Evolutionary conservation across 2,797 vertebrate genomes (phyloP).

Genomic region (Epinephelus malabaricus): DNA sequence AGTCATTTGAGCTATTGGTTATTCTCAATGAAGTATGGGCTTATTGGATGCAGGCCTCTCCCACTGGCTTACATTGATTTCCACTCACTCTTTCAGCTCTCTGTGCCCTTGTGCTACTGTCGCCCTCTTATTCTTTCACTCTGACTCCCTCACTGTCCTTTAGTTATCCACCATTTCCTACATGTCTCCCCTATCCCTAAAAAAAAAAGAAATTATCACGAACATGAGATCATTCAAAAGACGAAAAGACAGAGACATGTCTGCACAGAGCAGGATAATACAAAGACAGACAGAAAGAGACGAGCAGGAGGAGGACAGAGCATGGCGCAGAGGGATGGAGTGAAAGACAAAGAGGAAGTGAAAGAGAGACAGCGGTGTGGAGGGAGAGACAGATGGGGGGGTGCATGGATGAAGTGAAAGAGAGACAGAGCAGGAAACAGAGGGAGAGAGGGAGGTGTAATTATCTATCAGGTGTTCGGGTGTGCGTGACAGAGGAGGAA

Average conservation of each 20-base stretch:
- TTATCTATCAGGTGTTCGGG: constrained; percentile 87
- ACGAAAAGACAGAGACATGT: not conserved
- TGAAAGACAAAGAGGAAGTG: constrained; percentile 76
- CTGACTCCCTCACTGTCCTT: constrained; percentile 48
- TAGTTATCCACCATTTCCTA: constrained; percentile 42
- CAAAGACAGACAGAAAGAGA: constrained; percentile 25
- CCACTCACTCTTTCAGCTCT: constrained; percentile 73
- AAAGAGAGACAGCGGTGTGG: constrained; percentile 62
- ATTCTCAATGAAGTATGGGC: constrained; percentile 85
- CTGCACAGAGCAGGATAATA: not conserved
- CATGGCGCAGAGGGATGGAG: constrained; percentile 49
- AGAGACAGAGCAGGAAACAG: constrained; percentile 77
- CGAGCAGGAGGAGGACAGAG: constrained; percentile 28
- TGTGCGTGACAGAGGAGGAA: constrained; percentile 87
- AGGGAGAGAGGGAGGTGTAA: constrained; percentile 81
- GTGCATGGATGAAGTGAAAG: constrained; percentile 53
- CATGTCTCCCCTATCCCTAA: constrained; percentile 4
- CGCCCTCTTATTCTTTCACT: constrained; percentile 32
- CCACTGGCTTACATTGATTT: constrained; percentile 83
- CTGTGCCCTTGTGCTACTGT: constrained; percentile 76
- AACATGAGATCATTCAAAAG: constrained; percentile 6
- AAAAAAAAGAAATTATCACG: constrained; percentile 42
- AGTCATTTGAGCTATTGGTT: constrained; percentile 82
- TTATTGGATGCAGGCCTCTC: constrained; percentile 76
- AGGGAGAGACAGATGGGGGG: constrained; percentile 68